phyloP scores from a whole-genome alignment of 2,888 invertebrate species.

The Acleris cristana region DNA sequence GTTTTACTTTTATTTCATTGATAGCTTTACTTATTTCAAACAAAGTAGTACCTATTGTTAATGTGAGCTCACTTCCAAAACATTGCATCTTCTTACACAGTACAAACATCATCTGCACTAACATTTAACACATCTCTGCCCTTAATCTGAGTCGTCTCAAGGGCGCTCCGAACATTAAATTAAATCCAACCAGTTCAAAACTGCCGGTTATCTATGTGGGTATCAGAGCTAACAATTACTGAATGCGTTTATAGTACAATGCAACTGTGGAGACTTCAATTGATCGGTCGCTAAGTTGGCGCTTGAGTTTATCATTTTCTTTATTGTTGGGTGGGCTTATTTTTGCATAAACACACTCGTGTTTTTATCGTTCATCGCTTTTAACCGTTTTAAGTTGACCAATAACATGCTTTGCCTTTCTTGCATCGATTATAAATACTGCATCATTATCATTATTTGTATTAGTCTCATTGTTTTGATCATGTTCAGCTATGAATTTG shows the following conservation, averaged over 20 bases:
- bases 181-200: slow-evolving; percentile 43
- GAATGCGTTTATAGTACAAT: slow-evolving; percentile 45
- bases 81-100: slow-evolving; percentile 7
- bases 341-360: neutral
- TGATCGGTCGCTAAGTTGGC: slow-evolving; percentile 45
- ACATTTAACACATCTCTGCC: slow-evolving; percentile 30
- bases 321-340: slow-evolving; percentile 14
- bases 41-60: neutral
- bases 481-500: neutral
- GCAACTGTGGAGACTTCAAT: slow-evolving; percentile 37
- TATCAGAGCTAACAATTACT: slow-evolving; percentile 62
- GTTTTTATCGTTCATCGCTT: neutral
- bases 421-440: neutral
- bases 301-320: slow-evolving; percentile 34
- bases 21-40: neutral
- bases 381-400: neutral
- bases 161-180: slow-evolving; percentile 38
- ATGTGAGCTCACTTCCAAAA: neutral
- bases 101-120: slow-evolving; percentile 5
- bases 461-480: neutral
- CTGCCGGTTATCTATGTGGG: slow-evolving; percentile 60
- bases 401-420: neutral
- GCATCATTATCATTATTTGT: neutral
- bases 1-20: neutral
- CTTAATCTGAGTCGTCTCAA: slow-evolving; percentile 30